A percentile compares a stretch with the other conserved stretches of the same genome.
phyloP scores from a whole-genome alignment of 2,888 invertebrate genomes.

The Euzophera pinguis region DNA sequence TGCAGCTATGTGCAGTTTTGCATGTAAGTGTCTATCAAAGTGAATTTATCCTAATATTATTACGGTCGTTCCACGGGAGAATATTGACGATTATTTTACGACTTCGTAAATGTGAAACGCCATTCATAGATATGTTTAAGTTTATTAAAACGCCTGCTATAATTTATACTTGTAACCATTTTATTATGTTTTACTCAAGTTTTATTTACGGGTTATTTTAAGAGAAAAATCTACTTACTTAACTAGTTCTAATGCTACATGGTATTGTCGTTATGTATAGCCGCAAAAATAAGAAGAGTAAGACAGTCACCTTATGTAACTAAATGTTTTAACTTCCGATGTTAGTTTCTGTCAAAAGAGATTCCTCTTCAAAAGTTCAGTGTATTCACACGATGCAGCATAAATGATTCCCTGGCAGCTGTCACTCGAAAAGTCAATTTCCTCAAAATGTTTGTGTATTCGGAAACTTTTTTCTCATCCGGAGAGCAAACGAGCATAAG shows the following conservation, averaged over 20 bases:
- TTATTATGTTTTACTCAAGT: no score
- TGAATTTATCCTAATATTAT: constrained; percentile 15
- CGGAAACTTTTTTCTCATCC: constrained; percentile 55
- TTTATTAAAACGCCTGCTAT: neutral
- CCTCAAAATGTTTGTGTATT: constrained; percentile 53
- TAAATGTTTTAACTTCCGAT: no score
- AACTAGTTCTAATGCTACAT: no score
- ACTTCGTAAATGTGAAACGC: constrained; percentile 16
- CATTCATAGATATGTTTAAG: constrained; percentile 5
- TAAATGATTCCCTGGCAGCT: constrained; percentile 43
- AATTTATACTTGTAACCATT: no score
- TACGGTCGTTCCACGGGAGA: constrained; percentile 12
- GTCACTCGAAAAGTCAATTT: constrained; percentile 71
- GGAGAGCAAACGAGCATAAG: constrained; percentile 52
- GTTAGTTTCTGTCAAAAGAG: neutral
- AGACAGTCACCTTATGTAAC: no score
- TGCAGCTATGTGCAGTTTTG: neutral
- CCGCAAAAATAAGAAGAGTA: no score
- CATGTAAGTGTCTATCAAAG: constrained; percentile 16
- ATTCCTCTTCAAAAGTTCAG: neutral
- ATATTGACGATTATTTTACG: constrained; percentile 16
- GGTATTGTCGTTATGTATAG: no score
- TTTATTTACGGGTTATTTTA: no score
- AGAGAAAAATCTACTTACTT: no score
- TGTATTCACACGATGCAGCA: constrained; percentile 11